phyloP scores from a whole-genome alignment of 2,888 invertebrate species.

The Blastobasis adustella region DNA sequence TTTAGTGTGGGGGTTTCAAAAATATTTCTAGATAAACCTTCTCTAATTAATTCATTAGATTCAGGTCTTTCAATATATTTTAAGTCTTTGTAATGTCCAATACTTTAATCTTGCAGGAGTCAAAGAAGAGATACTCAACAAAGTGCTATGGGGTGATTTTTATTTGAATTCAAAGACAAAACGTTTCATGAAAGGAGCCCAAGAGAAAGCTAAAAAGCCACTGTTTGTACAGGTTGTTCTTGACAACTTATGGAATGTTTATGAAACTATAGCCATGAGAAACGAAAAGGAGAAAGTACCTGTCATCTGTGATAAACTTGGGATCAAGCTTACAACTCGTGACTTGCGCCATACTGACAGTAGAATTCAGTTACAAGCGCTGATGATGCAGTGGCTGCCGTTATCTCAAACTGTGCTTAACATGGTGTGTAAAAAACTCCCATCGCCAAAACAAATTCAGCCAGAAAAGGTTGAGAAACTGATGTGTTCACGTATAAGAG shows the following conservation, averaged over 20 bases:
- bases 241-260: constrained; percentile 93
- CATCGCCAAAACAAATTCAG: constrained; percentile 84
- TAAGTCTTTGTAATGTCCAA: background rate
- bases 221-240: constrained; percentile 94
- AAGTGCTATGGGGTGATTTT: constrained; percentile 96
- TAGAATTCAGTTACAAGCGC: constrained; percentile 84
- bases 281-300: constrained; percentile 84
- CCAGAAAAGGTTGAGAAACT: constrained; percentile 88
- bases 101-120: constrained; percentile 65
- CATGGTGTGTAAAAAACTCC: constrained; percentile 87
- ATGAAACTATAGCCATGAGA: constrained; percentile 85
- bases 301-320: constrained; percentile 83
- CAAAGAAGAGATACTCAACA: constrained; percentile 80
- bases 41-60: too few relatives aligned
- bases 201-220: constrained; percentile 93
- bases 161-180: constrained; percentile 91
- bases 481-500: constrained; percentile 81
- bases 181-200: constrained; percentile 89
- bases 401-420: constrained; percentile 87
- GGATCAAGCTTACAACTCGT: constrained; percentile 82
- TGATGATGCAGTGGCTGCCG: constrained; percentile 93
- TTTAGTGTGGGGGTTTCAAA: too few relatives aligned
- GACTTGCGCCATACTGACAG: constrained; percentile 88
- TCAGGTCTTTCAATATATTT: too few relatives aligned
- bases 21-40: too few relatives aligned